Conservation (phyloP, 2,888 invertebrate genomes). For the Agonopterix heracliana region DNA sequence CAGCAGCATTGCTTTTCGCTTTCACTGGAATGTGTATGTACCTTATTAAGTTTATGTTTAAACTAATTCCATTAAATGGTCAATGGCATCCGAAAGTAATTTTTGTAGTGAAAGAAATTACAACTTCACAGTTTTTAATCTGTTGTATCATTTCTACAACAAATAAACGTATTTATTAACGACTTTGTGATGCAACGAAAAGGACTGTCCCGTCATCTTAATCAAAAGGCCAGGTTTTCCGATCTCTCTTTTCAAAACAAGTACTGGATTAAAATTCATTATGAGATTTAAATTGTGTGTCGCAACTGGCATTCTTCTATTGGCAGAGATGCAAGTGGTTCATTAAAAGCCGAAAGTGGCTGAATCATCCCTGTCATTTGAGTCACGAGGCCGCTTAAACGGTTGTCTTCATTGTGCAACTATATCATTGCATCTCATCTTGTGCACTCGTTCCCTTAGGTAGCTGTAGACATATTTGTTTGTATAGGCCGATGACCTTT, state of each 20-base stretch:
- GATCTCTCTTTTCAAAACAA: slow-evolving; percentile 4
- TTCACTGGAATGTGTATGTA: slow-evolving; percentile 52
- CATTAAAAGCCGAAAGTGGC: slow-evolving; percentile 26
- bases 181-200: background rate
- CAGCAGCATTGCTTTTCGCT: slow-evolving; percentile 45
- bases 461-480: slow-evolving; percentile 11
- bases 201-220: slow-evolving; percentile 1
- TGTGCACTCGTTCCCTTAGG: slow-evolving; percentile 8
- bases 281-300: slow-evolving; percentile 13
- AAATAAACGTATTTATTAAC: no score
- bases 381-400: slow-evolving; percentile 18
- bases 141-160: background rate
- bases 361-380: slow-evolving; percentile 37
- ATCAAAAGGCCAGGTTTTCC: background rate
- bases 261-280: slow-evolving; percentile 16
- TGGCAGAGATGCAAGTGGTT: slow-evolving; percentile 8
- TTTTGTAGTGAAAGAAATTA: slow-evolving; percentile 1
- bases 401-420: slow-evolving; percentile 19
- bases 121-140: background rate
- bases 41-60: slow-evolving; percentile 28
- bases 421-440: slow-evolving; percentile 15
- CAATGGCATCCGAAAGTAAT: slow-evolving; percentile 1
- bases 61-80: slow-evolving; percentile 9
- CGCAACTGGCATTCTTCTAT: slow-evolving; percentile 13
- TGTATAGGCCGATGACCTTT: slow-evolving; percentile 11